Base-by-base conservation (phyloP, 2,888 invertebrate genomes). In the Reticulitermes lucifugus region DNA sequence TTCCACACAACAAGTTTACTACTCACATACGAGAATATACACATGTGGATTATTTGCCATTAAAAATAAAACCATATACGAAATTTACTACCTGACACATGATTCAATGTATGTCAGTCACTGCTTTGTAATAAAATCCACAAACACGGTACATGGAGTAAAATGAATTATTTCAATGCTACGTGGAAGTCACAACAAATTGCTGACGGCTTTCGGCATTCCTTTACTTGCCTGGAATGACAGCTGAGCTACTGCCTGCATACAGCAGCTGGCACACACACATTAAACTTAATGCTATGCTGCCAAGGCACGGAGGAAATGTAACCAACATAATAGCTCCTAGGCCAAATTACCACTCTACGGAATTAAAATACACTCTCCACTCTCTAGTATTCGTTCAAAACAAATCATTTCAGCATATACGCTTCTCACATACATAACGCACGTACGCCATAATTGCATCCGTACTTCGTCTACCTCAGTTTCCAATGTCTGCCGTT, bases 401-500 rank as follows among this genome's bases (percentile, higher is more conserved):
- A 65, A 6, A n/a, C n/a, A 65, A 25, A 65, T 25, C 6, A 65
- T 65, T 65, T 65, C n/a, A 65, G 65, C 25, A 65, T 9, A 29
- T 41, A 21, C 18, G 25, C 14, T 55, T 55, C 55, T 1, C 4
- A 55, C 18, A 35, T 6, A 18, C 55, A 18, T 0, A 12, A 18
- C 55, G 25, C 9, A 60, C 2, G 5, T 73, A 41, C 73, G 77
- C 77, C 77, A 77, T 77, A n/a, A 21, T n/a, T 77, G n/a, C 7
- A 46, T 18, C 10, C 43, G n/a, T 12, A 35, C 21, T 59, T 79
- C 79, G 43, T 70, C 46, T 85, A 82, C 59, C 83, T 85, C 22
- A 43, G 10, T 59, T 84, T 79, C 43, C 25, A 46, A 35, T 41
- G 29, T 91, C 90, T 90, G 90, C 91, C 91, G 92, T 92, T 90